These are phyloP conservation scores for Melitaea cinxia DNA, from an alignment of 1,140 invertebrate genomes.

Conservation along the genomic window DNA sequence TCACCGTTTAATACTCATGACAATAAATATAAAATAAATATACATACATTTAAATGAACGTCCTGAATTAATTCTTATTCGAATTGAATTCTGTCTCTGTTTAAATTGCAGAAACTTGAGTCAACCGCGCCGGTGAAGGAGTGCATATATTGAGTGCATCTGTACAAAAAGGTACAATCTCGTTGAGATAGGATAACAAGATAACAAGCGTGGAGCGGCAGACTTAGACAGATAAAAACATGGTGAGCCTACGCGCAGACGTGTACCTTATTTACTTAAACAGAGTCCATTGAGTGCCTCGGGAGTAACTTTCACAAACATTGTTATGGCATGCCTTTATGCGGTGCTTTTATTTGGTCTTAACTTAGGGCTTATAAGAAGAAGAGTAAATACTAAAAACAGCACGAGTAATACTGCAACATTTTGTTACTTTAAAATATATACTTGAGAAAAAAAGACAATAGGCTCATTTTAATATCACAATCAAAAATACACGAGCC, in stretches of 20 bases:
- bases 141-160: constrained; percentile 70
- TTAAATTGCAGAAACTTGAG: constrained; percentile 50
- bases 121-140: constrained; percentile 50
- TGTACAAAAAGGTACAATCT: constrained; percentile 77
- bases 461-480: too few relatives aligned
- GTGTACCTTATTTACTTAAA: constrained; percentile 78
- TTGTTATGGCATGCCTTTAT: constrained; percentile 30
- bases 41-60: constrained; percentile 7
- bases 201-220: constrained; percentile 75
- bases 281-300: constrained; percentile 64
- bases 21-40: constrained; percentile 21
- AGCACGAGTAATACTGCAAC: background rate
- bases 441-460: too few relatives aligned
- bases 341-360: constrained; percentile 42
- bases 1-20: constrained; percentile 38
- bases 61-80: constrained; percentile 10
- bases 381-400: background rate
- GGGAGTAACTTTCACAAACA: constrained; percentile 47
- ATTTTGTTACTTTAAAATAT: too few relatives aligned
- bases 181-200: constrained; percentile 78
- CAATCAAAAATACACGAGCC: too few relatives aligned
- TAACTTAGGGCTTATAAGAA: constrained; percentile 14
- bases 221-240: constrained; percentile 76
- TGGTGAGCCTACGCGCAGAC: constrained; percentile 68
- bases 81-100: constrained; percentile 26